phyloP scores from a whole-genome alignment of 1,140 invertebrate species.

The Mylabris phalerata region DNA sequence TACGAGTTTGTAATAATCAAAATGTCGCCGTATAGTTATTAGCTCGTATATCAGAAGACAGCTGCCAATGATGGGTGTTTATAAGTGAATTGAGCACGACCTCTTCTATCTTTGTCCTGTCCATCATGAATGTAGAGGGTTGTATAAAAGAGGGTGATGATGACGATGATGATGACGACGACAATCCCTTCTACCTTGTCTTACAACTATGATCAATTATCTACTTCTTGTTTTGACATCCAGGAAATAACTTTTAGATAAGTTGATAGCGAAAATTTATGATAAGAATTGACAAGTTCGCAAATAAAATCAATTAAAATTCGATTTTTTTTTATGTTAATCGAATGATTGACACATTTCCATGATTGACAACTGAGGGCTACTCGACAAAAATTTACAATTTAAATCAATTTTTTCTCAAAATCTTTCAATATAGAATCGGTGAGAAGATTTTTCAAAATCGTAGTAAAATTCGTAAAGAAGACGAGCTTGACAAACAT shows the following conservation, averaged over 20 bases:
- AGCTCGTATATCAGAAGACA: constrained; percentile 37
- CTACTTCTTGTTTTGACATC: constrained; percentile 37
- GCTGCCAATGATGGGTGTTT: constrained; percentile 35
- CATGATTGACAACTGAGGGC: background rate
- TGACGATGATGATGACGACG: background rate
- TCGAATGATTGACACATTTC: constrained; percentile 1
- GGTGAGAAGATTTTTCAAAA: background rate
- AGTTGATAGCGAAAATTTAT: constrained; percentile 22
- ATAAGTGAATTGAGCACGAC: constrained; percentile 6
- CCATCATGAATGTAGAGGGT: background rate
- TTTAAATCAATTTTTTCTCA: no score
- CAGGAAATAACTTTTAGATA: constrained; percentile 37
- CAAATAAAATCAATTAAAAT: background rate
- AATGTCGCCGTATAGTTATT: constrained; percentile 33
- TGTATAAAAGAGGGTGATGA: background rate
- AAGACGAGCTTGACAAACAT: constrained; percentile 1
- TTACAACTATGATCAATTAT: constrained; percentile 35
- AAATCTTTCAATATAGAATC: no score
- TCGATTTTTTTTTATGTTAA: background rate
- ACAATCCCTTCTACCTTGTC: constrained; percentile 21
- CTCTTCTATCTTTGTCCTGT: constrained; percentile 22
- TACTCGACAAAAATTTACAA: no score
- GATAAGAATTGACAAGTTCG: no score
- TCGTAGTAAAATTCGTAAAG: background rate
- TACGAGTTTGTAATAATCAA: constrained; percentile 27